Evolutionary conservation across 1,140 invertebrate species (phyloP).

Genomic region (Pseudomyrmex dendroicus): DNA sequence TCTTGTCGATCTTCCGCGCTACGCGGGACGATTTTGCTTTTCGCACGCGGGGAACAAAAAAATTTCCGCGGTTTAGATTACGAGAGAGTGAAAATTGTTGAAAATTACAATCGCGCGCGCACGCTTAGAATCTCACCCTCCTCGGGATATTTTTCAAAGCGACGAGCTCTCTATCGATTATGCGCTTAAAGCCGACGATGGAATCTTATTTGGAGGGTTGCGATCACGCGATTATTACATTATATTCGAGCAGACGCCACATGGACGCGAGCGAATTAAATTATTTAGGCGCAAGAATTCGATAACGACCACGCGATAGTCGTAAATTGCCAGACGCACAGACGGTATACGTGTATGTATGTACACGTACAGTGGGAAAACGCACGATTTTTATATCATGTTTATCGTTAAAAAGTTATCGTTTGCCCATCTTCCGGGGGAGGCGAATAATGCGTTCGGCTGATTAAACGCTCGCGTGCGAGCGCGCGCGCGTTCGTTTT

Average conservation of each 20-base stretch:
- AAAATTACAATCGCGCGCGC: slow-evolving; percentile 47
- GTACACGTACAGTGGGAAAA: neutral
- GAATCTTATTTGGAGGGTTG: slow-evolving; percentile 44
- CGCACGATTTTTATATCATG: slow-evolving; percentile 47
- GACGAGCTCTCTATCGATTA: slow-evolving; percentile 68
- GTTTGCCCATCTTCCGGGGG: slow-evolving; percentile 7
- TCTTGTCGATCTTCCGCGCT: neutral
- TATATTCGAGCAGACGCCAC: slow-evolving; percentile 45
- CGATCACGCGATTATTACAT: slow-evolving; percentile 72
- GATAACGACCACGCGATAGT: slow-evolving; percentile 35
- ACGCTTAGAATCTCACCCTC: slow-evolving; percentile 6
- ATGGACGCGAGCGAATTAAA: slow-evolving; percentile 44
- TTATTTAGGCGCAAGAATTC: slow-evolving; percentile 50
- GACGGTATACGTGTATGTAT: neutral
- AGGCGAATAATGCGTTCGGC: slow-evolving; percentile 17
- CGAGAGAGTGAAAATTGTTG: slow-evolving; percentile 21
- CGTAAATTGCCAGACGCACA: slow-evolving; percentile 41
- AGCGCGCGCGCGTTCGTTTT: neutral
- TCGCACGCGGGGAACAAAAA: neutral
- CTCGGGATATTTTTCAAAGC: slow-evolving; percentile 48
- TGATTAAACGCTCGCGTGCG: slow-evolving; percentile 34
- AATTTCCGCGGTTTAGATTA: slow-evolving; percentile 18
- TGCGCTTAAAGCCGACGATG: slow-evolving; percentile 65
- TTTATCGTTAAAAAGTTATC: slow-evolving; percentile 45
- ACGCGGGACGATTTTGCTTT: neutral